Evolutionary conservation across 2,113 vertebrate species (phyloP).

Genomic region (Aythya baeri): DNA sequence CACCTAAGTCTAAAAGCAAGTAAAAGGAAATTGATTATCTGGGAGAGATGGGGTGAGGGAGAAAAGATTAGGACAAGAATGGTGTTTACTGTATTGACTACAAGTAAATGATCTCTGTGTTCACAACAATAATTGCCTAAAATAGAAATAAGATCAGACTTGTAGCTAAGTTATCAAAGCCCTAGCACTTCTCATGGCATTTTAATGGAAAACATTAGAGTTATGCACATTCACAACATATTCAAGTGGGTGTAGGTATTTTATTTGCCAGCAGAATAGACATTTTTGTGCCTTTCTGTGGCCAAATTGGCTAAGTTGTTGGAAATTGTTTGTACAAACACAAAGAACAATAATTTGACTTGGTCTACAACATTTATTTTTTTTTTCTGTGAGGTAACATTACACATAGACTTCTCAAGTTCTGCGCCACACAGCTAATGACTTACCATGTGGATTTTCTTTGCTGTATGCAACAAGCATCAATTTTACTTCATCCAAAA

Average conservation of each 20-base stretch:
- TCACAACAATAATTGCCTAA: fast-evolving
- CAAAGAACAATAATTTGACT: neutral
- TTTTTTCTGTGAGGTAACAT: neutral
- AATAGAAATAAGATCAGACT: neutral
- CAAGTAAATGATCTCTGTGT: neutral
- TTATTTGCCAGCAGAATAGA: neutral
- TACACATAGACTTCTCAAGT: neutral
- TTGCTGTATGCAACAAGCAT: neutral
- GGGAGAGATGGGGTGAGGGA: neutral
- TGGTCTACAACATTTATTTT: neutral
- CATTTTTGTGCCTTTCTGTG: neutral
- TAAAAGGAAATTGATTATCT: neutral
- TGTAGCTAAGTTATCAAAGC: neutral
- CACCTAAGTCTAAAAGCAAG: neutral
- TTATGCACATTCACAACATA: neutral
- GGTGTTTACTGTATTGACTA: neutral
- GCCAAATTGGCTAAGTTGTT: neutral
- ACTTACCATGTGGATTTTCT: neutral
- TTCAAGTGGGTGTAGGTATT: neutral
- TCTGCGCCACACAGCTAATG: neutral
- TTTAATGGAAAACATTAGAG: neutral
- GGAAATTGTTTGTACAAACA: neutral
- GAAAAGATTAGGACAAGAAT: neutral
- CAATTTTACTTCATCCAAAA: neutral
- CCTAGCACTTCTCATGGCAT: neutral